These are phyloP conservation scores for Hololepta plana DNA, from an alignment of 2,888 invertebrate species.

Conservation along the genomic window DNA sequence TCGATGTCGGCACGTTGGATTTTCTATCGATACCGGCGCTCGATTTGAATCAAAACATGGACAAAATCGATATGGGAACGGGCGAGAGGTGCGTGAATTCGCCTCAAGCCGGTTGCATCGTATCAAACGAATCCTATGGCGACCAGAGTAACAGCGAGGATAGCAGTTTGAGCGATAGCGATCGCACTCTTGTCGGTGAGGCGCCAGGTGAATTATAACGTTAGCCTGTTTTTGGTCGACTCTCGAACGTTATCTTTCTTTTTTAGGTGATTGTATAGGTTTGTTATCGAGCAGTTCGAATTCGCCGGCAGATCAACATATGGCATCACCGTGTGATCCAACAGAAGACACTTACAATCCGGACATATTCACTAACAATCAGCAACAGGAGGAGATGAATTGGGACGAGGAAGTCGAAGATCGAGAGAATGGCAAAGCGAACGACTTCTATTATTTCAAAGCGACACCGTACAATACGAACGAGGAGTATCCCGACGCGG, in stretches of 20 bases:
- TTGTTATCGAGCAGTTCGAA: conserved; percentile 21
- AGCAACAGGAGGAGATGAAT: conserved; percentile 20
- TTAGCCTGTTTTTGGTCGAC: not conserved
- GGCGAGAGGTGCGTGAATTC: too few species aligned
- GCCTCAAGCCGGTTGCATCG: conserved; percentile 1
- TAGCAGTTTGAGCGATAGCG: conserved; percentile 58
- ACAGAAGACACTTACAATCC: conserved; percentile 20
- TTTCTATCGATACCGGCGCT: conserved; percentile 33
- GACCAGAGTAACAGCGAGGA: conserved; percentile 61
- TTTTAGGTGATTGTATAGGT: conserved; percentile 20
- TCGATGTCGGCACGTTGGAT: conserved; percentile 35
- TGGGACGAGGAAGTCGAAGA: conserved; percentile 21
- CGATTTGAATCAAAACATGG: conserved; percentile 21
- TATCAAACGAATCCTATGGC: conserved; percentile 19
- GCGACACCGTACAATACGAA: conserved; percentile 8
- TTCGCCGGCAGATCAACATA: conserved; percentile 25
- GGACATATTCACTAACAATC: conserved; percentile 11
- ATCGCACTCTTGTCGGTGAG: conserved; percentile 42
- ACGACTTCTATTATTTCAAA: conserved; percentile 10
- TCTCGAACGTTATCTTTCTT: not conserved
- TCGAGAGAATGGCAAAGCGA: conserved; percentile 6
- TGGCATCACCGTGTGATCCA: conserved; percentile 23
- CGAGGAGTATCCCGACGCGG: conserved; percentile 14
- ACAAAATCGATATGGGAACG: conserved; percentile 11
- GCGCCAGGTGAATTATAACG: conserved; percentile 28